phyloP scores from a whole-genome alignment of 2,113 vertebrate genomes.

The Cricetomys ansorgei region DNA sequence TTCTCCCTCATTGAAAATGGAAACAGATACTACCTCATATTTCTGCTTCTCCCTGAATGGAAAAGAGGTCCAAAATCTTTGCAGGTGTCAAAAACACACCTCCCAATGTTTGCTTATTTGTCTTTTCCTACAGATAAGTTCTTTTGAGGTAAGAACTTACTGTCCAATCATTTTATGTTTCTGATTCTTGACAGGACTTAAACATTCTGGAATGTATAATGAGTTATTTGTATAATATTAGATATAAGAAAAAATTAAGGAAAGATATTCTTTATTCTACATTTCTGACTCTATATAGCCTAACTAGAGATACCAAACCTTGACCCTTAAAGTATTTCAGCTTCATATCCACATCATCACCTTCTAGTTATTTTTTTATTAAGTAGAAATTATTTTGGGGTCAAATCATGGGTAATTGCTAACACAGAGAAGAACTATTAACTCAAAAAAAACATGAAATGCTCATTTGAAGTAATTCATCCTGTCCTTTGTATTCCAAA shows the following conservation, averaged over 20 bases:
- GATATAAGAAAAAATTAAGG: not conserved
- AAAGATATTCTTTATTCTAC: not conserved
- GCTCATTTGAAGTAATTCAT: not conserved
- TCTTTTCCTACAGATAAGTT: not conserved
- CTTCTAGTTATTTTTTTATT: not conserved
- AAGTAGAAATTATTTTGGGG: not conserved
- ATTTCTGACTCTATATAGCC: not conserved
- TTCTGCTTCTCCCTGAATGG: not conserved
- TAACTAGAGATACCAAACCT: not conserved
- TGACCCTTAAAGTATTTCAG: not conserved
- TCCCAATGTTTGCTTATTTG: not conserved
- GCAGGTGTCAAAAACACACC: not conserved
- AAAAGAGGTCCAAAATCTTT: not conserved
- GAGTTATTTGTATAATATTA: not conserved
- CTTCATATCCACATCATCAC: not conserved
- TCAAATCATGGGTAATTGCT: not conserved
- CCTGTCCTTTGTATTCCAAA: constrained; percentile 20
- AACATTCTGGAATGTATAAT: not conserved
- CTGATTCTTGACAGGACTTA: not conserved
- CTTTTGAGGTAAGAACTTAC: not conserved
- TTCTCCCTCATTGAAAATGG: not conserved
- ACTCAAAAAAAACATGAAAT: not conserved
- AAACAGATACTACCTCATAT: not conserved
- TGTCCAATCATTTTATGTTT: not conserved
- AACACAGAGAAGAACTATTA: not conserved